These are phyloP conservation scores for Benitochromis conjunctus DNA, from an alignment of 2,113 vertebrate species.

Conservation along the genomic window DNA sequence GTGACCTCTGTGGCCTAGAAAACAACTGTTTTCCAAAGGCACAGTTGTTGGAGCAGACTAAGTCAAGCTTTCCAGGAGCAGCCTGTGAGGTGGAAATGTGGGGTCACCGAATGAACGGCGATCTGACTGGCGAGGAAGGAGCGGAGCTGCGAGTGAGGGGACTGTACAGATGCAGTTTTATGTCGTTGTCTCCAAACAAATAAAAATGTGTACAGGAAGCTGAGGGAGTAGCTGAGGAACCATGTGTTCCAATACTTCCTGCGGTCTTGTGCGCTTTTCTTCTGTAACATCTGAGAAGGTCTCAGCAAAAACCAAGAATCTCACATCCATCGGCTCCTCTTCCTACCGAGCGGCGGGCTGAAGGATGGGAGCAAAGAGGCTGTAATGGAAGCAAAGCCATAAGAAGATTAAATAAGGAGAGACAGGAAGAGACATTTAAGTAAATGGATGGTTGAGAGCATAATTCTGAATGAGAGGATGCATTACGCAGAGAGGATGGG, in stretches of 20 bases:
- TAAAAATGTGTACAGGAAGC: neutral
- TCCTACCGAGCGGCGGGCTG: neutral
- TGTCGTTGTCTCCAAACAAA: neutral
- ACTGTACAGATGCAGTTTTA: neutral
- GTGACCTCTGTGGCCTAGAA: neutral
- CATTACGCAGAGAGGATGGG: conserved; percentile 13
- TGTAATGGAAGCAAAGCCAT: conserved; percentile 14
- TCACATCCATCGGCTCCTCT: neutral
- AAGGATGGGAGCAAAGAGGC: neutral
- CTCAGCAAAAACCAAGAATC: neutral
- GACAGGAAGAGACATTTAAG: conserved; percentile 44
- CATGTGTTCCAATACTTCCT: fast-evolving
- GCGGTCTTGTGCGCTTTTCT: neutral
- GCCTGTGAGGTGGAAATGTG: neutral
- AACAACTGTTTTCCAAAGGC: neutral
- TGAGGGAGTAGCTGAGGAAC: neutral
- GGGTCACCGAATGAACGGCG: fast-evolving
- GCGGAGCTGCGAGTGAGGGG: fast-evolving
- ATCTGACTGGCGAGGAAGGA: neutral
- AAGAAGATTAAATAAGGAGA: conserved; percentile 28
- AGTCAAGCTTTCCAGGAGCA: neutral
- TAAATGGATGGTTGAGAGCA: conserved; percentile 48
- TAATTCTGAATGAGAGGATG: conserved; percentile 9
- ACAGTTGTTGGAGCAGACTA: neutral
- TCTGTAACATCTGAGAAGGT: neutral